Evolutionary conservation across 2,888 invertebrate genomes (phyloP).

Genomic region (Sarcophaga subvicina): DNA sequence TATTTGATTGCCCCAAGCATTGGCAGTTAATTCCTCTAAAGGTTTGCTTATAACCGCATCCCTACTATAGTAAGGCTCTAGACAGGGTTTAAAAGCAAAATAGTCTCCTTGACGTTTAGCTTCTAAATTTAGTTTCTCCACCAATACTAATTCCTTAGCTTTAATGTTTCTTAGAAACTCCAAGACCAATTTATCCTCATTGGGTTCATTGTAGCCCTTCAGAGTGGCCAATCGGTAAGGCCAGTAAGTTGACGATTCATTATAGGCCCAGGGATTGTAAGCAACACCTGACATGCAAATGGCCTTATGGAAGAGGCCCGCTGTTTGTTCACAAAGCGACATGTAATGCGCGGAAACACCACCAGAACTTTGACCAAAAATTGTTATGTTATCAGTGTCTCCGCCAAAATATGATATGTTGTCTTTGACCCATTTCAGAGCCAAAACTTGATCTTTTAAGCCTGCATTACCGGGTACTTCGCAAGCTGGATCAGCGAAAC

Average conservation of each 20-base stretch:
- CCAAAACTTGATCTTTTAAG: constrained; percentile 83
- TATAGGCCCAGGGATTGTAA: constrained; percentile 76
- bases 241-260: constrained; percentile 73
- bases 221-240: constrained; percentile 77
- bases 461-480: constrained; percentile 83
- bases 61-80: constrained; percentile 77
- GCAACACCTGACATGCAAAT: constrained; percentile 79
- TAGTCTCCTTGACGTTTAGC: constrained; percentile 74
- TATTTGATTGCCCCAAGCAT: constrained; percentile 77
- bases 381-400: constrained; percentile 82
- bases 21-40: constrained; percentile 76
- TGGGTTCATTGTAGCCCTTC: constrained; percentile 77
- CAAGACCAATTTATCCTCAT: constrained; percentile 78
- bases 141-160: constrained; percentile 73
- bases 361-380: constrained; percentile 83
- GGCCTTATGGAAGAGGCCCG: constrained; percentile 79
- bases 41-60: constrained; percentile 76
- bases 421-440: constrained; percentile 83
- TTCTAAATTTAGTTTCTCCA: constrained; percentile 74
- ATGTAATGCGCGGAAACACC: constrained; percentile 82
- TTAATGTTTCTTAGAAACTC: constrained; percentile 77
- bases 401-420: constrained; percentile 82
- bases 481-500: constrained; percentile 81
- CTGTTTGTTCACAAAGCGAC: constrained; percentile 82
- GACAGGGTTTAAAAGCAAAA: constrained; percentile 77